Conservation (phyloP, 2,113 vertebrate genomes). For the Castor canadensis region DNA sequence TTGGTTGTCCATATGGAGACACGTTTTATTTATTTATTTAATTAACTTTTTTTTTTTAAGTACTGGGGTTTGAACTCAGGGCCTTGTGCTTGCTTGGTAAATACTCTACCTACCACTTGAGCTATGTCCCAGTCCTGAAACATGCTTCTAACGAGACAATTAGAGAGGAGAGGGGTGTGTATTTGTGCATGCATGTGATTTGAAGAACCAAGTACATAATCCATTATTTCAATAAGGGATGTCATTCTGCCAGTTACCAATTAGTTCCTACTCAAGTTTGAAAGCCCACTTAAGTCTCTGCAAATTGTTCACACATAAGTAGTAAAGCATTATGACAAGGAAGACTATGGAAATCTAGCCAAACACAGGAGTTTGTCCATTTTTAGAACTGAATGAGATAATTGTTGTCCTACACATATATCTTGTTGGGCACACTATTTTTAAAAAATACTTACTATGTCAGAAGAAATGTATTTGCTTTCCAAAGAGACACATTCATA, state of each 20-base stretch:
- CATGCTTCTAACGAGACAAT: not conserved
- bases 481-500: not conserved
- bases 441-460: not conserved
- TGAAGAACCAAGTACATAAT: not conserved
- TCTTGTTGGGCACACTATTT: not conserved
- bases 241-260: not conserved
- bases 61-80: too few relatives aligned
- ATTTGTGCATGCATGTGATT: not conserved
- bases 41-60: too few relatives aligned
- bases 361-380: not conserved
- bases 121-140: not conserved
- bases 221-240: not conserved
- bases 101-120: too few relatives aligned
- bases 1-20: not conserved
- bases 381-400: not conserved
- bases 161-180: too few relatives aligned
- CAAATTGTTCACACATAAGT: not conserved
- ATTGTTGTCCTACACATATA: not conserved
- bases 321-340: not conserved
- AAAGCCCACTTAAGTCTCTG: not conserved
- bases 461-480: constrained; percentile 1
- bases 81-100: too few relatives aligned
- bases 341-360: not conserved
- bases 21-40: not conserved
- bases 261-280: not conserved